These are phyloP conservation scores for Corvus hawaiiensis DNA, from an alignment of 2,113 vertebrate species.

Conservation along the genomic window DNA sequence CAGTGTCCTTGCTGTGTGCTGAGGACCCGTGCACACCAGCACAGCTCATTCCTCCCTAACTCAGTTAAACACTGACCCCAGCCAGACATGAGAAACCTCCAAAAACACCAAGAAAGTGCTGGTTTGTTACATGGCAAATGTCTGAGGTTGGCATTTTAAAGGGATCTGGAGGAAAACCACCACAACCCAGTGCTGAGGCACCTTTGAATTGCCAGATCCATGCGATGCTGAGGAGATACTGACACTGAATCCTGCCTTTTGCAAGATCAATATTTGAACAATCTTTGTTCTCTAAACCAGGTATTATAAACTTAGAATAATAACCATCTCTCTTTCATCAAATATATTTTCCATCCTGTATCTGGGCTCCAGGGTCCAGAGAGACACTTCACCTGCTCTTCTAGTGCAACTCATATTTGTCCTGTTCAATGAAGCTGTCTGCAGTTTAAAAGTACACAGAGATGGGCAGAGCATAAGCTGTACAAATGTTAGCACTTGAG, in stretches of 20 bases:
- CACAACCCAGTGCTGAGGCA: no score
- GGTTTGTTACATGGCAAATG: not conserved
- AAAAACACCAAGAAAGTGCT: no score
- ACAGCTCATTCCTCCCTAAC: not conserved
- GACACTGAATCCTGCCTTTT: not conserved
- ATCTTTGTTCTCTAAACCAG: not conserved
- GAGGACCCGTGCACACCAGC: rapidly evolving
- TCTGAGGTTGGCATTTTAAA: not conserved
- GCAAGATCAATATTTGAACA: not conserved
- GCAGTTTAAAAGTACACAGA: not conserved
- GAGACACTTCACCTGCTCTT: not conserved
- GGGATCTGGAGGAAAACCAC: not conserved
- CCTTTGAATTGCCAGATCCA: not conserved
- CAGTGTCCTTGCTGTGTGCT: not conserved
- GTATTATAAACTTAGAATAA: not conserved
- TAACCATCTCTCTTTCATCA: not conserved
- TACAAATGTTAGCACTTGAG: conserved; percentile 26
- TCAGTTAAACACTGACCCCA: rapidly evolving
- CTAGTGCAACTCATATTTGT: not conserved
- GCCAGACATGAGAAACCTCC: not conserved
- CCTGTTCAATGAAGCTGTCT: conserved; percentile 10
- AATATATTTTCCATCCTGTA: not conserved
- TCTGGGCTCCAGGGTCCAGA: not conserved
- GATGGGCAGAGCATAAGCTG: not conserved
- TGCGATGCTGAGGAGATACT: rapidly evolving